Base-by-base conservation (phyloP, 1,140 invertebrate genomes). In the Platyura marginata region DNA sequence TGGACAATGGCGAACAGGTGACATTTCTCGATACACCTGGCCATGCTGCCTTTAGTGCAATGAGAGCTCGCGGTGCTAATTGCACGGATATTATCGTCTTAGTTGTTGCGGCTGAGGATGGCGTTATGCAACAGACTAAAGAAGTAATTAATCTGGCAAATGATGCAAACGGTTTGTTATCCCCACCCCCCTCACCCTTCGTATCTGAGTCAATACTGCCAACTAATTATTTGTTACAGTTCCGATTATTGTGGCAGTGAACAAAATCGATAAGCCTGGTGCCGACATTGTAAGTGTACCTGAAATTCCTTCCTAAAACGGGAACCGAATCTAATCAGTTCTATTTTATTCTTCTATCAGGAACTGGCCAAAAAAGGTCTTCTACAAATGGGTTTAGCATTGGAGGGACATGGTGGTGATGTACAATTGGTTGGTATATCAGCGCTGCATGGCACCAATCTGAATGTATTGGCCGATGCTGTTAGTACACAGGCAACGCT, bases 11-110 rank as follows among this genome's bases (percentile, higher is more conserved):
- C 2, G 76, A 86, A 36, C 68, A 56, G 37, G 79, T 97, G 25
- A 98, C 94, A 8, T 98, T 98, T 69, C 59, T 98, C 41, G 95
- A 99, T 62, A 99, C 95, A n/a, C 95, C 95, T n/a, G 95, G 95
- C 0, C 95, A 98, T 70, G 93, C 93, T 18, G 95, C 95, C 8
- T 98, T 97, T 59, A 76, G 70, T 40, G 68, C 88, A 1, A 95
- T 98, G 88, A 65, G 94, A 51, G 74, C 78, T 33, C 72, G 95
- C 44, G 95, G 95, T 13, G 93, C 93, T 2, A 67, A 80, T 46
- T 74, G 81, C 29, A 98, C 96, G 0, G 95, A 99, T 62, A 83
- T 98, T 42, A 81, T 98, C 22, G 78, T 98, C 35, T 65, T 99
- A 21, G 94, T 99, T 23, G 90, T 99, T 33, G 95, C 96, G 11